These are phyloP conservation scores for Holacanthus passer DNA, from an alignment of 2,113 vertebrate species.

Conservation along the genomic window DNA sequence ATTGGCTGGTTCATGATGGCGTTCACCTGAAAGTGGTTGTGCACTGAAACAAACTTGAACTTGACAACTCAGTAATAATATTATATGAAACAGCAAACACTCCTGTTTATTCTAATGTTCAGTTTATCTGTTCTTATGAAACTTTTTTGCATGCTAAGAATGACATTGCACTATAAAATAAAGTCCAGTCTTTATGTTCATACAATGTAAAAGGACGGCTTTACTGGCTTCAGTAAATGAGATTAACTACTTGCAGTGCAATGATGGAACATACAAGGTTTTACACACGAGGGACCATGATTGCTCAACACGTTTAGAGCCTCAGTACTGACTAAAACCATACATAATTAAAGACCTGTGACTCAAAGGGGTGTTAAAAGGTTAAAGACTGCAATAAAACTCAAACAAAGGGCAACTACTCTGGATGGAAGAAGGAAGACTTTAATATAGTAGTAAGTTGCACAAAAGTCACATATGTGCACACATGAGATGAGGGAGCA, in stretches of 20 bases:
- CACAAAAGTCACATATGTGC: not conserved
- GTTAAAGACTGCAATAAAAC: not conserved
- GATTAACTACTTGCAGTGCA: conserved; percentile 50
- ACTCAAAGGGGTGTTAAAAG: conserved; percentile 4
- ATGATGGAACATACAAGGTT: conserved; percentile 68
- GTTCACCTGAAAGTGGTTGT: not conserved
- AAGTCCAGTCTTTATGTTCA: conserved; percentile 13
- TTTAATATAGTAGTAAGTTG: not conserved
- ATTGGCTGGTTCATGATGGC: not conserved
- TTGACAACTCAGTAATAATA: not conserved
- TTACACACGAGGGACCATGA: conserved; percentile 3
- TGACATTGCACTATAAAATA: conserved; percentile 36
- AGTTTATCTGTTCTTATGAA: not conserved
- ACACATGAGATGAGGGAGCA: not conserved
- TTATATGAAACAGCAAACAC: not conserved
- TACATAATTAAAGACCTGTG: conserved; percentile 7
- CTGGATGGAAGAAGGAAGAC: not conserved
- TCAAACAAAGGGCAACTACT: not conserved
- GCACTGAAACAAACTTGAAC: not conserved
- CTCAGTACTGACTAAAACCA: conserved; percentile 35
- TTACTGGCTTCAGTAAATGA: conserved; percentile 57
- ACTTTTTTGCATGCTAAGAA: conserved; percentile 29
- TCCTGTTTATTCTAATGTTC: not conserved
- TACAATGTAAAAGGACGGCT: conserved; percentile 8
- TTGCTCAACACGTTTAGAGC: conserved; percentile 48